A percentile compares a stretch with the other conserved stretches of the same genome.
Evolutionary conservation across 2,113 vertebrate genomes (phyloP).

Genomic region (Jacana jacana): DNA sequence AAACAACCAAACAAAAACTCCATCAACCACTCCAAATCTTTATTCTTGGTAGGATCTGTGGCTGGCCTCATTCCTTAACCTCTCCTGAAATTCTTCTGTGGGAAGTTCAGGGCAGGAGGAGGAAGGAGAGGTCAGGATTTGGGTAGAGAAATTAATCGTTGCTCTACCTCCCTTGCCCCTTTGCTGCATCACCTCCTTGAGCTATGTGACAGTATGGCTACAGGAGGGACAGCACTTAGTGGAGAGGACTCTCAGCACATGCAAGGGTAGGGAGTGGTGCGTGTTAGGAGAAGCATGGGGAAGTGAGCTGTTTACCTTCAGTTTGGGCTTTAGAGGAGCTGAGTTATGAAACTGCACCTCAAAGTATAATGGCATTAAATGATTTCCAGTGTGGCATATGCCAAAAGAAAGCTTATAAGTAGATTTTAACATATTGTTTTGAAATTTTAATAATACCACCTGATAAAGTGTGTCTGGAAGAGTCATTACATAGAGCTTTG

Average conservation of each 20-base stretch:
- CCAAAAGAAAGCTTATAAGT: not conserved
- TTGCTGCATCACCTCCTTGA: not conserved
- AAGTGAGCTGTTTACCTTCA: fast-evolving
- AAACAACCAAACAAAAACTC: not conserved
- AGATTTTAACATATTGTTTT: not conserved
- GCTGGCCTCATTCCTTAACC: not conserved
- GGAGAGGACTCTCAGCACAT: too few relatives aligned
- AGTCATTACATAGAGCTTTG: not conserved
- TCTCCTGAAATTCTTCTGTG: not conserved
- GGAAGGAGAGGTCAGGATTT: not conserved
- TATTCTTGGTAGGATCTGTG: not conserved
- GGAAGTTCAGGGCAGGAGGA: not conserved
- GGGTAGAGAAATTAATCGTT: not conserved
- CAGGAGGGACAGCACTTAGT: not conserved
- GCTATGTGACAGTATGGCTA: not conserved
- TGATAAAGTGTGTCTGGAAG: not conserved
- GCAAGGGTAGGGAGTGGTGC: too few relatives aligned
- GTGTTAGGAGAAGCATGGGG: fast-evolving
- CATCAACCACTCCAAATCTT: not conserved
- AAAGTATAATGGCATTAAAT: not conserved
- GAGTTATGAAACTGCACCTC: not conserved
- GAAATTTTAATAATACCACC: not conserved
- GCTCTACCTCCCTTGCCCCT: not conserved
- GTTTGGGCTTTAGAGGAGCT: not conserved
- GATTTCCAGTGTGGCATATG: not conserved